phyloP scores from a whole-genome alignment of 2,888 invertebrate genomes.

The Ennomos erosarius region DNA sequence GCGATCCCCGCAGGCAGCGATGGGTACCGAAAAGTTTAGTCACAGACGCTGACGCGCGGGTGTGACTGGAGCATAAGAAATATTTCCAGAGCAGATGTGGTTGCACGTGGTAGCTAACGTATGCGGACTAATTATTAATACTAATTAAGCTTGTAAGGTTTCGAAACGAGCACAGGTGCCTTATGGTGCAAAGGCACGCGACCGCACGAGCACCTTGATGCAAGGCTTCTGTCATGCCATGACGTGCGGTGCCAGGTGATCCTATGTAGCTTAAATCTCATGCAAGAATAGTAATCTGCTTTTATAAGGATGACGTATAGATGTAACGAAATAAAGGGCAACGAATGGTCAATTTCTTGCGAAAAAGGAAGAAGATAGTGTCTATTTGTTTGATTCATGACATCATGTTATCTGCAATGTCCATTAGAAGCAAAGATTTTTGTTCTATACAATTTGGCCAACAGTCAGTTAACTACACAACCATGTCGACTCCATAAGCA shows the following conservation, averaged over 20 bases:
- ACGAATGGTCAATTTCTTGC: too few relatives aligned
- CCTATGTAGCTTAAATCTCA: too few relatives aligned
- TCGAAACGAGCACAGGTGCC: constrained; percentile 43
- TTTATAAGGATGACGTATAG: too few relatives aligned
- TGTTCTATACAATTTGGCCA: neutral
- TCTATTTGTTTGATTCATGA: neutral
- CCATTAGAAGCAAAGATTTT: too few relatives aligned
- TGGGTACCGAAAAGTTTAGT: too few relatives aligned
- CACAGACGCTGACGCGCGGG: too few relatives aligned
- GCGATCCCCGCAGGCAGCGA: too few relatives aligned
- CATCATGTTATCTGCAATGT: neutral
- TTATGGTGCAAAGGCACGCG: constrained; percentile 74
- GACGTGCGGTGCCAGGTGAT: neutral
- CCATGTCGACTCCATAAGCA: constrained; percentile 39
- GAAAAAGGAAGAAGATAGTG: too few relatives aligned
- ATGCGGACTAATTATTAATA: constrained; percentile 42
- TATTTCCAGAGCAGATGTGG: constrained; percentile 44
- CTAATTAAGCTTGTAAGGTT: constrained; percentile 62
- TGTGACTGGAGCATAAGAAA: too few relatives aligned
- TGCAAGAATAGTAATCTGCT: too few relatives aligned
- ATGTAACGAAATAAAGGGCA: too few relatives aligned
- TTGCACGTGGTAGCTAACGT: constrained; percentile 51
- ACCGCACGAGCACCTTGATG: constrained; percentile 52
- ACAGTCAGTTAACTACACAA: constrained; percentile 29
- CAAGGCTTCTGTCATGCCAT: constrained; percentile 48